Percentiles rank a stretch among this genome's conserved stretches.
phyloP scores from a whole-genome alignment of 2,888 invertebrate genomes.

The Parelbella ahira region DNA sequence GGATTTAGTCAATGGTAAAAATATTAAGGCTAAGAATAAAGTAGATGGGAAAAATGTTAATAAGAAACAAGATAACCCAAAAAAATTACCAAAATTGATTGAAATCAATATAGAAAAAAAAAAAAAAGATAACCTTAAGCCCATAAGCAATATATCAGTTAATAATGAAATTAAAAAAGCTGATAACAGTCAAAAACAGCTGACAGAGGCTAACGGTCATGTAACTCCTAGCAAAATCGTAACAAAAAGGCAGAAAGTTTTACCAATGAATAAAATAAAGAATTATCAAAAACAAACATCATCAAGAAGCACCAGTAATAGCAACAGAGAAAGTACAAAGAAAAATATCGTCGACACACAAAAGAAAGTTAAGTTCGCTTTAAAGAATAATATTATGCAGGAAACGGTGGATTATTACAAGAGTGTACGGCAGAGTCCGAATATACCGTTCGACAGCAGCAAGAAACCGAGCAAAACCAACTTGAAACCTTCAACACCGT shows the following conservation, averaged over 20 bases:
- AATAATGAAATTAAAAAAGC: slow-evolving; percentile 1
- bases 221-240: no score
- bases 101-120: slow-evolving; percentile 21
- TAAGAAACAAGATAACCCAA: slow-evolving; percentile 7
- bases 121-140: not conserved
- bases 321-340: slow-evolving; percentile 30
- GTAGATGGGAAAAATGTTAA: slow-evolving; percentile 25
- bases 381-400: slow-evolving; percentile 86
- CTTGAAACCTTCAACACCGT: slow-evolving; percentile 85
- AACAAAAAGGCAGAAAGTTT: slow-evolving; percentile 32
- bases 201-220: no score
- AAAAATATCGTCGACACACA: slow-evolving; percentile 41
- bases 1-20: slow-evolving; percentile 9
- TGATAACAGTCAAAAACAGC: no score
- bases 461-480: slow-evolving; percentile 86
- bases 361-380: slow-evolving; percentile 87
- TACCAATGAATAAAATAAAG: slow-evolving; percentile 49
- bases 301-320: slow-evolving; percentile 29
- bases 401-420: slow-evolving; percentile 86
- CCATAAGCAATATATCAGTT: not conserved
- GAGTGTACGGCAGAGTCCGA: slow-evolving; percentile 85
- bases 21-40: slow-evolving; percentile 18
- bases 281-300: slow-evolving; percentile 45
- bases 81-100: slow-evolving; percentile 12
- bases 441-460: slow-evolving; percentile 86